Percentiles rank a stretch among this genome's conserved stretches.
Evolutionary conservation across 2,888 invertebrate species (phyloP).

Genomic region (Pseudococcus viburni): DNA sequence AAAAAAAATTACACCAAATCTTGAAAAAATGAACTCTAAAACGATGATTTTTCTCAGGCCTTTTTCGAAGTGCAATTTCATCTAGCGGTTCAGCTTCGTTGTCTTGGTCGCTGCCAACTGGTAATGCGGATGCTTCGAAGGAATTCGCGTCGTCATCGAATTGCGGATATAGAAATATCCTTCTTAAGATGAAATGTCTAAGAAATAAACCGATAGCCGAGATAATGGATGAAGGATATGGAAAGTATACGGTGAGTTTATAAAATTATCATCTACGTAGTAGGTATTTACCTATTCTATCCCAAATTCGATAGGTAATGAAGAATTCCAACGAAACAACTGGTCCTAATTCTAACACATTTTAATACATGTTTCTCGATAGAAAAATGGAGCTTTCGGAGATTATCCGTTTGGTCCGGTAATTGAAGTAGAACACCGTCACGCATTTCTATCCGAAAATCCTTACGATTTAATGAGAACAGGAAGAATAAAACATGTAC

Average conservation of each 20-base stretch:
- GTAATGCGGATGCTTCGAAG: neutral
- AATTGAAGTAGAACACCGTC: neutral
- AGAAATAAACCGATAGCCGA: neutral
- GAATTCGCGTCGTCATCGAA: neutral
- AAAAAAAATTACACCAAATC: neutral
- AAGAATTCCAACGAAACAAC: no score
- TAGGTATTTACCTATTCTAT: neutral
- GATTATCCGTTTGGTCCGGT: neutral
- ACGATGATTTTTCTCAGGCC: neutral
- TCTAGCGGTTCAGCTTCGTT: neutral
- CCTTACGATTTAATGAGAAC: neutral
- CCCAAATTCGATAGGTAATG: no score
- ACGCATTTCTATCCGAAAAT: neutral
- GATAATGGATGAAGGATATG: neutral
- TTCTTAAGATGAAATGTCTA: neutral
- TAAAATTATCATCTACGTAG: neutral
- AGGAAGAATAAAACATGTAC: neutral
- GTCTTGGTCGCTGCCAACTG: neutral
- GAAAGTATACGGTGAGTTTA: neutral
- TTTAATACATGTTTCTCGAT: no score
- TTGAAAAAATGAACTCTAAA: neutral
- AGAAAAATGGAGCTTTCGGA: neutral
- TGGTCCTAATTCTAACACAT: no score
- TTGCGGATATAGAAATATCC: neutral
- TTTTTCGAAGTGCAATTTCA: conserved; percentile 7